phyloP scores from a whole-genome alignment of 2,113 vertebrate species.

The Vidua chalybeata region DNA sequence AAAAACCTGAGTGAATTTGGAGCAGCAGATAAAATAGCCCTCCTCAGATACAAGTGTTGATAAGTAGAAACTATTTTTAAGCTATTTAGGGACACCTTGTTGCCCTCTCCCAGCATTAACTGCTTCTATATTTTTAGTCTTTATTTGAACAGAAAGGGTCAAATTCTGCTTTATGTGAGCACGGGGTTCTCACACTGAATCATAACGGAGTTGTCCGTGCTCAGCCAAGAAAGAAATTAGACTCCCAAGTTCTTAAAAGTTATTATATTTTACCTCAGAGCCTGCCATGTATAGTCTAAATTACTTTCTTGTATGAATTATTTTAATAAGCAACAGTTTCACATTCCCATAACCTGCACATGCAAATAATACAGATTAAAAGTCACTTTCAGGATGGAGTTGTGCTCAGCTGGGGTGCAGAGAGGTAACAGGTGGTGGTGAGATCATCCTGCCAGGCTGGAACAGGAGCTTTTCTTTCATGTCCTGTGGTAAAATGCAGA shows the following conservation, averaged over 20 bases:
- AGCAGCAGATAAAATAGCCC: neutral
- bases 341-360: neutral
- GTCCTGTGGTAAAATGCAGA: neutral
- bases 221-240: neutral
- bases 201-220: neutral
- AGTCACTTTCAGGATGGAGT: neutral
- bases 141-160: neutral
- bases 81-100: neutral
- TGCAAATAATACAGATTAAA: conserved; percentile 12
- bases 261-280: neutral
- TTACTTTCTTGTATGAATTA: neutral
- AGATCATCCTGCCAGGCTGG: neutral
- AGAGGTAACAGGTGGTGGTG: neutral
- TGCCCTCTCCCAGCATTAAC: neutral
- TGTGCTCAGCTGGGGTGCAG: neutral
- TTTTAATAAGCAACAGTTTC: conserved; percentile 16
- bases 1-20: fast-evolving
- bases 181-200: fast-evolving
- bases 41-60: neutral
- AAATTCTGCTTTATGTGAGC: neutral
- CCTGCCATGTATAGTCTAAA: neutral
- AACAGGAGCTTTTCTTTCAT: neutral
- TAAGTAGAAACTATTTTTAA: neutral
- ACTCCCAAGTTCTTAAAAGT: neutral
- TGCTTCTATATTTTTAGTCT: neutral